Evolutionary conservation across 2,113 vertebrate species (phyloP).

Genomic region (Solenodon paradoxus): DNA sequence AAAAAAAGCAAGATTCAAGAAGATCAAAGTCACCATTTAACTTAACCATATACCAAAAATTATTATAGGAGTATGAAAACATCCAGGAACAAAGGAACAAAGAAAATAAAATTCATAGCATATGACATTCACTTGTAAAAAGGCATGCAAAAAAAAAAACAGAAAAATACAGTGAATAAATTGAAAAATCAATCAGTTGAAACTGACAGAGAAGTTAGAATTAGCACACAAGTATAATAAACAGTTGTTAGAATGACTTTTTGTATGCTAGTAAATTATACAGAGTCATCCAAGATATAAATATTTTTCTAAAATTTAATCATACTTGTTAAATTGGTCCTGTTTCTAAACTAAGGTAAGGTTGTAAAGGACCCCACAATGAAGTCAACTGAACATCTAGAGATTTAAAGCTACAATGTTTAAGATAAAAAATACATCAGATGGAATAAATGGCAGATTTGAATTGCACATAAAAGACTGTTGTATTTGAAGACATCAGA

Average conservation of each 20-base stretch:
- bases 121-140: background rate
- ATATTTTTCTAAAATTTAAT: no score
- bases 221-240: background rate
- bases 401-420: no score
- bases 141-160: background rate
- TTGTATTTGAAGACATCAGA: background rate
- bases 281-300: background rate
- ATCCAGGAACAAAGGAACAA: background rate
- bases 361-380: no score
- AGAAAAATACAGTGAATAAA: background rate
- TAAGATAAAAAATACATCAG: no score
- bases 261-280: background rate
- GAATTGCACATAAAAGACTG: background rate
- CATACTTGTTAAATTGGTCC: no score
- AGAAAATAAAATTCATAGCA: background rate
- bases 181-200: background rate
- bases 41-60: background rate
- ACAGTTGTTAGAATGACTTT: background rate
- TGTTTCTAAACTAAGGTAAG: no score
- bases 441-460: background rate
- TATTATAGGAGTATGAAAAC: background rate
- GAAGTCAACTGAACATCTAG: no score
- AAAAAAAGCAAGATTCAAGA: background rate
- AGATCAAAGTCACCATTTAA: background rate
- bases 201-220: background rate